Conservation (phyloP, 2,797 vertebrate species). For the Tinamus major region DNA sequence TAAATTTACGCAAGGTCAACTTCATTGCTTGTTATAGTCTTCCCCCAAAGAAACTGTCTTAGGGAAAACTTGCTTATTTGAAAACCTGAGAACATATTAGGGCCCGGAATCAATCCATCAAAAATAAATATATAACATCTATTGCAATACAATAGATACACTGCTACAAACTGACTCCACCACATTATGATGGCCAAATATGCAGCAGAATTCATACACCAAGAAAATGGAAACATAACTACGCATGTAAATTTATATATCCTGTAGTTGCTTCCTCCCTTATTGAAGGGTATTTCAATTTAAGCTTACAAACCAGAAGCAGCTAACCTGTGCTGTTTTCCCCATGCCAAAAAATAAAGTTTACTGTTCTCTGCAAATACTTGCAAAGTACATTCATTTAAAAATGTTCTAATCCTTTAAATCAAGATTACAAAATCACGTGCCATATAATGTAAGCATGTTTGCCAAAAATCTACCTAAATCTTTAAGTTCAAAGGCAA, state of each 20-base stretch:
- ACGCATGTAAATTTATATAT: not conserved
- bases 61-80: not conserved
- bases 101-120: not conserved
- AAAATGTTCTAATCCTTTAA: constrained; percentile 25
- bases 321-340: not conserved
- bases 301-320: not conserved
- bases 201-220: not conserved
- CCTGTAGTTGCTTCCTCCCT: not conserved
- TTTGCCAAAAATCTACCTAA: not conserved
- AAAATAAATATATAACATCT: not conserved
- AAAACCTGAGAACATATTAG: not conserved
- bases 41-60: not conserved
- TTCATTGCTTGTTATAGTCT: not conserved
- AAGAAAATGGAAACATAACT: not conserved
- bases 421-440: not conserved
- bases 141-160: not conserved
- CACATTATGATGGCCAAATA: not conserved
- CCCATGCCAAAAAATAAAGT: not conserved
- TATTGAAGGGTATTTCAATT: not conserved
- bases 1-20: not conserved
- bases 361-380: not conserved
- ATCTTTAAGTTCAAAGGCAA: not conserved
- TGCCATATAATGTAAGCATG: not conserved
- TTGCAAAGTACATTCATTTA: not conserved
- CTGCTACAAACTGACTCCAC: not conserved